Base-by-base conservation (phyloP, 53 echinoderm and acorn worm species). In the Patiria pectinifera region DNA sequence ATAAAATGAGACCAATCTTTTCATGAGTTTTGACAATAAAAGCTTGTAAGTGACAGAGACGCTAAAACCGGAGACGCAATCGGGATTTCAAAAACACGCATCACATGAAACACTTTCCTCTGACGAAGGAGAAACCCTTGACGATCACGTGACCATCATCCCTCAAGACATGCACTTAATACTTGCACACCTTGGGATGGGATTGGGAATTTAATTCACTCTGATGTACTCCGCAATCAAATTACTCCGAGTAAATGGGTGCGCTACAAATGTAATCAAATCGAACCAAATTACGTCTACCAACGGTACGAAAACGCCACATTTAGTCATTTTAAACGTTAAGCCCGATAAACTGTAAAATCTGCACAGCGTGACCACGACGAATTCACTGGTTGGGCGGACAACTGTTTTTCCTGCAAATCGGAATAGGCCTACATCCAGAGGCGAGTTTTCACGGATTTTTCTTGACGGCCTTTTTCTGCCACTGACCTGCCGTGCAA, bases 131-230 rank as follows among this genome's bases (percentile, higher is more conserved):
- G 19, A 66, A 66, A 66, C 66, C 14, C 19, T 1, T 66, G 14
- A 2, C 4, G 24, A 74, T 24, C 69, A 74, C 24, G 74, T 74
- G 24, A 74, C 9, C 74, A 23, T 74, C 15, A 53, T 15, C 69
- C 69, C 24, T 9, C 24, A 6, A 23, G 74, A n/a, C 24, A 74
- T 23, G 74, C 74, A 74, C 74, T 74, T 74, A 74, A 74, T n/a
- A 24, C 74, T n/a, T 74, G 10, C 8, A 74, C n/a, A 74, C 74
- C 24, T 9, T 4, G 74, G 15, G 22, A 22, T 23, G 24, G 74
- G 74, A 74, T 74, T 22, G 15, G 74, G 24, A 74, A 74, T 74
- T 74, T 74, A 74, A 74, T 66, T 66, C 66, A 66, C 66, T 66
- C 19, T 66, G 66, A 66, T 74, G 74, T 74, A 74, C 74, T 3